Evolutionary conservation across 2,888 invertebrate genomes (phyloP).

Genomic region (Glyphotaelius pellucidus): DNA sequence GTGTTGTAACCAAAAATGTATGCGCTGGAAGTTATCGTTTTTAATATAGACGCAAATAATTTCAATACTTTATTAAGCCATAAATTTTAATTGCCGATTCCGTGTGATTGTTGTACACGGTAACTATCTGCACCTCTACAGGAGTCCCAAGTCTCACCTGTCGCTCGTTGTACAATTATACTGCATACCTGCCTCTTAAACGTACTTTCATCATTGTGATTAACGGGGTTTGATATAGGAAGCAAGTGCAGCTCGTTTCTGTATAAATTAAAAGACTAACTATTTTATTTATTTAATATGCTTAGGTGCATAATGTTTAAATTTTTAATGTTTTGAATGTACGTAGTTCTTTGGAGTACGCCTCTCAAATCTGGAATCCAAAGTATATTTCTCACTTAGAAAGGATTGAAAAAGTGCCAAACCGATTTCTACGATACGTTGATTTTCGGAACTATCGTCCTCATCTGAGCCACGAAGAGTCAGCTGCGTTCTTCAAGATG

Average conservation of each 20-base stretch:
- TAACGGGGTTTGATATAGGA: background rate
- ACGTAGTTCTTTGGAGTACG: too few species aligned
- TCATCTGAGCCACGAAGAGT: too few species aligned
- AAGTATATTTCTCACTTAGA: too few species aligned
- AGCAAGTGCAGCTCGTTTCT: background rate
- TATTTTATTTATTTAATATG: too few species aligned
- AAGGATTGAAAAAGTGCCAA: too few species aligned
- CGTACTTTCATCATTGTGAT: background rate
- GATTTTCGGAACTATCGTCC: too few species aligned
- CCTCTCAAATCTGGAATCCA: too few species aligned
- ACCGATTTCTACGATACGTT: too few species aligned
- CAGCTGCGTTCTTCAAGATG: too few species aligned
- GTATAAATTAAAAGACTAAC: background rate
- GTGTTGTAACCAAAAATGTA: background rate
- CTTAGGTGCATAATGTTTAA: too few species aligned
- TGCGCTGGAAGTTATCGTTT: background rate
- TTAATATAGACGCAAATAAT: slow-evolving; percentile 31
- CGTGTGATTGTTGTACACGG: slow-evolving; percentile 21
- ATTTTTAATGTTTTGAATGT: too few species aligned
- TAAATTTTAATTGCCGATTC: slow-evolving; percentile 57
- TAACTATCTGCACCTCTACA: slow-evolving; percentile 24
- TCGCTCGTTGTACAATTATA: slow-evolving; percentile 20
- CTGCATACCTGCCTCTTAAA: background rate
- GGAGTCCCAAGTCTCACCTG: slow-evolving; percentile 39
- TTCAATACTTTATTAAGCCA: slow-evolving; percentile 59